phyloP scores from a whole-genome alignment of 2,888 invertebrate species.

The Perithous albicinctus region DNA sequence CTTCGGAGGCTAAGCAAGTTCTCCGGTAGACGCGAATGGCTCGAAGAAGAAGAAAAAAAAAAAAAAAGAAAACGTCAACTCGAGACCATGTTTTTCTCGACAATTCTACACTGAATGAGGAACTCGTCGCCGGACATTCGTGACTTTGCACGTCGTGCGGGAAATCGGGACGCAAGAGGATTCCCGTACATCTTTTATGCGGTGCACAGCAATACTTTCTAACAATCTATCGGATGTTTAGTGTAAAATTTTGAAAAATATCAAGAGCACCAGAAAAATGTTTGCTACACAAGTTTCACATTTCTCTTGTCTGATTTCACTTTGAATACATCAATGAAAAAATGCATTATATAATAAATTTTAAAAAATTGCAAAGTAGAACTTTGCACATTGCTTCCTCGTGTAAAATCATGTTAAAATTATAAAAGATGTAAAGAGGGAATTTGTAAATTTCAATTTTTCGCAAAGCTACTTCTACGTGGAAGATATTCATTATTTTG shows the following conservation, averaged over 20 bases:
- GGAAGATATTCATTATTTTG: too few relatives aligned
- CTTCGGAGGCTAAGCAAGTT: neutral
- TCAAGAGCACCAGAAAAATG: neutral
- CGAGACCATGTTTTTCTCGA: neutral
- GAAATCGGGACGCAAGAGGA: constrained; percentile 44
- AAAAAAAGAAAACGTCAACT: neutral
- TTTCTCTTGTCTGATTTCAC: neutral
- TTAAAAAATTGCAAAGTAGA: neutral
- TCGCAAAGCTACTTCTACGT: too few relatives aligned
- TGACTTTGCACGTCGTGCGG: constrained; percentile 21
- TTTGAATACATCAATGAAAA: neutral
- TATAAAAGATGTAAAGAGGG: too few relatives aligned
- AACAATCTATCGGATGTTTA: constrained; percentile 5
- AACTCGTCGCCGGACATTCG: constrained; percentile 38
- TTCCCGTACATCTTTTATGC: constrained; percentile 36
- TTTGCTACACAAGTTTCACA: neutral
- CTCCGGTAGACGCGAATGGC: neutral
- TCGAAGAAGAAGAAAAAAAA: neutral
- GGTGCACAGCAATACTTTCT: constrained; percentile 38
- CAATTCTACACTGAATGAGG: neutral
- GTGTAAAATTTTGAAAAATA: neutral
- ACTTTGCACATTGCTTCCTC: too few relatives aligned
- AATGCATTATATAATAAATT: neutral
- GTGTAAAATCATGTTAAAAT: too few relatives aligned
- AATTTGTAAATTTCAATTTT: too few relatives aligned